These are phyloP conservation scores for Ivindomyrus marchei DNA, from an alignment of 2,113 vertebrate genomes.

Conservation along the genomic window DNA sequence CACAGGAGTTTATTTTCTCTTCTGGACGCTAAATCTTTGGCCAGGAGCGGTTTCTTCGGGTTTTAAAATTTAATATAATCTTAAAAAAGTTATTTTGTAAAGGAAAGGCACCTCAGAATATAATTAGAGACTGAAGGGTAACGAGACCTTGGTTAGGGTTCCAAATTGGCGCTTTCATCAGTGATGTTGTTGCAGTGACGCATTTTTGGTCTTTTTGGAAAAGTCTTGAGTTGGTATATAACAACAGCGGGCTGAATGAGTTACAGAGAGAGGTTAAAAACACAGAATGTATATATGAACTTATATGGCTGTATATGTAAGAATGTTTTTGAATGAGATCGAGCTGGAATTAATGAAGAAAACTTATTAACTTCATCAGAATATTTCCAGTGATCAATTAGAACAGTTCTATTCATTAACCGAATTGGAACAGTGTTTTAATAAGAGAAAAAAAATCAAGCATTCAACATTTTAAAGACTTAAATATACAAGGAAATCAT, in stretches of 20 bases:
- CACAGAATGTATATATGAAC: neutral
- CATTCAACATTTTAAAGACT: neutral
- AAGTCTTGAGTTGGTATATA: neutral
- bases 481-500: neutral
- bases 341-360: neutral
- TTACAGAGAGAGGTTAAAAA: neutral
- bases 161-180: neutral
- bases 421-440: neutral
- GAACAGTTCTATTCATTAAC: neutral
- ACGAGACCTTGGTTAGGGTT: neutral
- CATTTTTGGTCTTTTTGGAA: neutral
- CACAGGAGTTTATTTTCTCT: neutral
- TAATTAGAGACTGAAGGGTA: neutral
- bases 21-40: neutral
- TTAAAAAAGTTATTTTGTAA: neutral
- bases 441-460: neutral
- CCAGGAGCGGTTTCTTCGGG: neutral
- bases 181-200: neutral
- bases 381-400: neutral
- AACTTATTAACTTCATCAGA: neutral
- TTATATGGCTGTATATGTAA: neutral
- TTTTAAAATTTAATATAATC: neutral
- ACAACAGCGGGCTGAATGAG: neutral
- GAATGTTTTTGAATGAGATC: neutral
- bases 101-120: neutral